Percentiles rank a stretch among this genome's conserved stretches.
These are phyloP conservation scores for Chaetodon trifasciatus DNA, from an alignment of 2,797 vertebrate species.

Conservation along the genomic window DNA sequence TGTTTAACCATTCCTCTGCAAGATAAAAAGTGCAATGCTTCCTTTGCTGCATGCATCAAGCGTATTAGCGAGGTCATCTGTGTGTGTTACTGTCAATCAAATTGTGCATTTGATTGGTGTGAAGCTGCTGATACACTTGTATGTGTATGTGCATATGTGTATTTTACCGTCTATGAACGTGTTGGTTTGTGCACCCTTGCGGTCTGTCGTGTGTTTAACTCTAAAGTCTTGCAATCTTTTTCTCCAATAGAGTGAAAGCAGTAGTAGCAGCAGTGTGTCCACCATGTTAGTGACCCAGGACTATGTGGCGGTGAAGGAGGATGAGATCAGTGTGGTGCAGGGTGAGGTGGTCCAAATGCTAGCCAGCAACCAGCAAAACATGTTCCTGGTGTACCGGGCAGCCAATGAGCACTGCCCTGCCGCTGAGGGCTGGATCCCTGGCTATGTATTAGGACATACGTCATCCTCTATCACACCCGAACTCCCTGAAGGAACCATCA, in stretches of 20 bases:
- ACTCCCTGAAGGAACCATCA: constrained; percentile 95
- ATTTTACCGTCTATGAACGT: not conserved
- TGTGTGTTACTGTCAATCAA: constrained; percentile 54
- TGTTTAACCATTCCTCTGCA: constrained; percentile 6
- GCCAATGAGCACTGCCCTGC: constrained; percentile 97
- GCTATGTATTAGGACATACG: constrained; percentile 98
- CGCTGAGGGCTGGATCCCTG: constrained; percentile 99
- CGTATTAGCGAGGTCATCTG: constrained; percentile 22
- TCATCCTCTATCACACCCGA: constrained; percentile 92
- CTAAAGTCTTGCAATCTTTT: constrained; percentile 4
- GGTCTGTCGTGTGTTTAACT: not conserved
- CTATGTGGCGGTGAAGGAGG: constrained; percentile 99
- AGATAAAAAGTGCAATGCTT: constrained; percentile 20
- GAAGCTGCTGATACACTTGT: constrained; percentile 15
- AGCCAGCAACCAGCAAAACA: constrained; percentile 99
- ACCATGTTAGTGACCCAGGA: constrained; percentile 99
- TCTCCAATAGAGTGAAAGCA: constrained; percentile 95
- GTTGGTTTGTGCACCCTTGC: not conserved
- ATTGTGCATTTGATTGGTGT: constrained; percentile 66
- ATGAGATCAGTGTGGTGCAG: constrained; percentile 98
- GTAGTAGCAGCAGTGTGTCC: constrained; percentile 99
- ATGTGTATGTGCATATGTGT: not conserved
- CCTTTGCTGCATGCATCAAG: constrained; percentile 61
- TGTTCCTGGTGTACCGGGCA: constrained; percentile 99
- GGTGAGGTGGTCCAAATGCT: constrained; percentile 99